Evolutionary conservation across 92 coral and sea anemone genomes (phyloP), one percentile per base, ranked within the genome.

Genomic region (Anthopleura xanthogrammica): DNA sequence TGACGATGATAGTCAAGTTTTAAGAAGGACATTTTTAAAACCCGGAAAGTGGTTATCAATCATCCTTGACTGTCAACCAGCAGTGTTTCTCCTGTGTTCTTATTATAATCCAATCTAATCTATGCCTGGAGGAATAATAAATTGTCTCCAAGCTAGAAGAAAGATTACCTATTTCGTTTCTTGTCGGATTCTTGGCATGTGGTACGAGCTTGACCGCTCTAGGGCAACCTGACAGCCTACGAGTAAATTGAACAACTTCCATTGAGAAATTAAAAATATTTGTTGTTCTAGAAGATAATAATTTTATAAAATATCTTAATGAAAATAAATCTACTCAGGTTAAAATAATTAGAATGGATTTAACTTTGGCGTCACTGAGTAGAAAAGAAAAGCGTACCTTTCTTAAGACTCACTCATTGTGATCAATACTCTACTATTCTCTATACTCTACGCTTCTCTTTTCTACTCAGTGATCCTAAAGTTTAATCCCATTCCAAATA

Each of bases 181-280:
- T 89, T 48, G 91, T 78, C 16, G 94, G 94, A 12, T 86, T 88
- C 71, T 91, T 91, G 41, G 91, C 79, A 14, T 78, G 75, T n/a
- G 94, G 91, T 14, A 77, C n/a, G 22, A 77, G 85, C 62, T 90
- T 88, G 36, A 79, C 79, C n/a, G 90, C 87, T 57, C 86, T 85
- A 76, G 94, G 94, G 52, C 98, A 95, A 41, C 98, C 98, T 23
- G 98, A 95, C 57, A 91, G 86, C 88, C 82, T 54, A 77, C 52
- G 56, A 80, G 48, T n/a, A 9, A 83, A 7, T 29, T 6, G 60
- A 54, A 41, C 70, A 7, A 24, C 12, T 0, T 39, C 19, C n/a
- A 50, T 16, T 39, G 5, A 55, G 7, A 42, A 40, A 19, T 22
- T 22, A 1, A 24, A 68, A 22, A 54, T 13, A 54, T 54, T 54